Conservation (phyloP, 2,797 vertebrate genomes). For the Eutrigla gurnardus region DNA sequence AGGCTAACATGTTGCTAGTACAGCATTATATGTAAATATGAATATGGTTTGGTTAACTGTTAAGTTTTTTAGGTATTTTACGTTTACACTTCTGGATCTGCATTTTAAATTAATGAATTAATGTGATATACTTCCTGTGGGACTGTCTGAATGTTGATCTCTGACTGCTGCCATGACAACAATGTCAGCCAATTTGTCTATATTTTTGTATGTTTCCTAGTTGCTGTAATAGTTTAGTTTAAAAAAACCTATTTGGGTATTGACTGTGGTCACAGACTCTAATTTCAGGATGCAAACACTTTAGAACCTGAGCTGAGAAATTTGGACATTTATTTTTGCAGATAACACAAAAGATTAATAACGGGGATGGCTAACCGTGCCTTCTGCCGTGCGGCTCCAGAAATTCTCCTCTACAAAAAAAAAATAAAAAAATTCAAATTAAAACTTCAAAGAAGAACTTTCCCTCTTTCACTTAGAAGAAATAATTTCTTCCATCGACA, state of each 20-base stretch:
- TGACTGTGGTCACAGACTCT: background rate
- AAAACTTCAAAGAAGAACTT: constrained; percentile 40
- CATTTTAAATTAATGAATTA: background rate
- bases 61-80: background rate
- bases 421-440: constrained; percentile 8
- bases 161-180: background rate
- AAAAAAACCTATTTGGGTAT: background rate
- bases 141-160: background rate
- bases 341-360: background rate
- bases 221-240: too few relatives aligned
- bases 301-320: background rate
- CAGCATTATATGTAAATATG: background rate
- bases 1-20: background rate
- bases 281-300: background rate
- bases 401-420: constrained; percentile 14
- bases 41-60: background rate
- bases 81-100: background rate
- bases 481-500: constrained; percentile 41
- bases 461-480: constrained; percentile 34
- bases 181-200: background rate
- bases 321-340: background rate
- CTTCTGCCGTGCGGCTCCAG: background rate
- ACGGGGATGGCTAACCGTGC: background rate
- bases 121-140: background rate
- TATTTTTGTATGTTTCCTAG: background rate